Base-by-base conservation (phyloP, 2,888 invertebrate genomes). In the Venustoraphidia nigricollis region DNA sequence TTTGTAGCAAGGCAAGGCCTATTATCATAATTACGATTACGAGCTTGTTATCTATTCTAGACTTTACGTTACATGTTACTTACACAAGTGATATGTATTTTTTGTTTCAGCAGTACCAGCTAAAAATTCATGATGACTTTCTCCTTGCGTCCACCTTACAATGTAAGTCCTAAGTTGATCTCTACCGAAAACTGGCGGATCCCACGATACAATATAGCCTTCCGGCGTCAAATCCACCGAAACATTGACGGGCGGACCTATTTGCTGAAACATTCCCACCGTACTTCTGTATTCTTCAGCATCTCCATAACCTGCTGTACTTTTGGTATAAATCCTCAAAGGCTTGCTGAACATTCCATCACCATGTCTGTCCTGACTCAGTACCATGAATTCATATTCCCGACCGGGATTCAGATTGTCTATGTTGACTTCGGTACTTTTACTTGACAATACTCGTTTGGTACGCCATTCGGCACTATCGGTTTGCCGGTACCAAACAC, bases 271-370 rank as follows among this genome's bases (percentile, higher is more conserved):
- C 13, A 61, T 45, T 10, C 49, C 52, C 43, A 46, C 53, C 14
- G 51, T 43, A 9, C 38, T 44, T 14, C 45, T 44, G 11, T 49
- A 37, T 35, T 50, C 50, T 8, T 49, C 42, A 41, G 45, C 38
- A 40, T 52, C 50, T 36, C 27, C 27, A 36, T 55, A 55, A 2
- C 53, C 55, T 41, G 61, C 56, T n/a, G 54, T 43, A 9, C 71
- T 75, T 64, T 79, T 76, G 0, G 92, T 92, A 60, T 76, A 76
- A 48, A 83, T 79, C 57, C 77, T 76, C 35, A 91, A 72, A 10
- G 85, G 77, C 64, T 88, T 87, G 66, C 93, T 93, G 62, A 90
- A 91, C 69, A 91, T 81, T 27, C 93, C 92, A 59, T 92, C 90
- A 8, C 92, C 92, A 51, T 79, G 73, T 59, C 83, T 77, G 66